Evolutionary conservation across 2,113 vertebrate species (phyloP).

Genomic region (Chelonoidis abingdonii): DNA sequence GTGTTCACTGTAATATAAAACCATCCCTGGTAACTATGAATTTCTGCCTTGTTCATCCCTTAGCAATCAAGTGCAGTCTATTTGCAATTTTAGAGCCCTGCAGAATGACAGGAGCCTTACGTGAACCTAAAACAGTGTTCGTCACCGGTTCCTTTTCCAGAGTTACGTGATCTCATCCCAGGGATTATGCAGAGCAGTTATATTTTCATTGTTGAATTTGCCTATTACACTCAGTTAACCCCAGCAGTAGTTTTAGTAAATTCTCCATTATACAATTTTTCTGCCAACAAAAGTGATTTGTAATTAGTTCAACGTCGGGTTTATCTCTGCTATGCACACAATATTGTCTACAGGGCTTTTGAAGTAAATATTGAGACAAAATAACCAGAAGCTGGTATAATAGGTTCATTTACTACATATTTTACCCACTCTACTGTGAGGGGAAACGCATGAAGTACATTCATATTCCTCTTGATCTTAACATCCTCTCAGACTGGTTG

Average conservation of each 20-base stretch:
- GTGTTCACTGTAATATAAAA: not conserved
- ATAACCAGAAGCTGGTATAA: conserved; percentile 15
- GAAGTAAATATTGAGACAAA: conserved; percentile 28
- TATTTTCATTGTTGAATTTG: not conserved
- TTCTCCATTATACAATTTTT: not conserved
- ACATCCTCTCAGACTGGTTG: not conserved
- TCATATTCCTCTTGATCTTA: conserved; percentile 41
- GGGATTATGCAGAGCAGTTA: not conserved
- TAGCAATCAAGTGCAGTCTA: accelerated
- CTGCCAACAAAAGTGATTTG: conserved; percentile 32
- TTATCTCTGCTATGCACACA: conserved; percentile 27
- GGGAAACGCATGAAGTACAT: conserved; percentile 46
- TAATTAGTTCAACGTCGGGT: conserved; percentile 25
- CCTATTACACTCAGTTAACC: not conserved
- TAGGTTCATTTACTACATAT: not conserved
- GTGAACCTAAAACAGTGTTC: not conserved
- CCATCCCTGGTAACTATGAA: not conserved
- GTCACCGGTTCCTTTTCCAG: not conserved
- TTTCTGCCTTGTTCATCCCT: not conserved
- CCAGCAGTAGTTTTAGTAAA: accelerated
- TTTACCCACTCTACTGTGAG: conserved; percentile 22
- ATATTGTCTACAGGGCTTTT: not conserved
- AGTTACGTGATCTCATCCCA: not conserved
- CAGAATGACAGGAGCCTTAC: not conserved
- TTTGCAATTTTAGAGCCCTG: not conserved